Base-by-base conservation (phyloP, 2,888 invertebrate species). In the Rotaria macrura region DNA sequence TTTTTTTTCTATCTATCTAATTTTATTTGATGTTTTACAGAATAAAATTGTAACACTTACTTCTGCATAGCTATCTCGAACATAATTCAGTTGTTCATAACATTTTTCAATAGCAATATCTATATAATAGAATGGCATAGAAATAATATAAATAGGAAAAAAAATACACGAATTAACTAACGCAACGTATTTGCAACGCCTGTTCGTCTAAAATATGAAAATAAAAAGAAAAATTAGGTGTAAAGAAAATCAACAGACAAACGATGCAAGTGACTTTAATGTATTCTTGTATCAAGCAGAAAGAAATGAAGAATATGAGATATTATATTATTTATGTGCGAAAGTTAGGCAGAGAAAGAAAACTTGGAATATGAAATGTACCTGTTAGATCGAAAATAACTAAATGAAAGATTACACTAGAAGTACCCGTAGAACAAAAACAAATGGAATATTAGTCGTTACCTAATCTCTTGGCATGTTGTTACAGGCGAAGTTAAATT, bases 361-460 rank as follows among this genome's bases (percentile, higher is more conserved):
- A 34, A 34, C 10, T 4, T 6, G 34, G 29, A 65, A 65, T 2
- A 65, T 65, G 2, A 1, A n/a, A n/a, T n/a, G 40, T 79, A 79
- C 79, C 79, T 79, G 79, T 79, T 79, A 25, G 79, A 79, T 43
- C 79, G 79, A 79, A 40, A 79, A 40, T 43, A 79, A n/a, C 79
- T 79, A 43, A 79, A 79, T 23, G 17, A 34, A 65, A 65, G 14
- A 65, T 65, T 3, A 65, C 20, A 25, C 25, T 34, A 34, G 17
- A 40, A 43, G 43, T 43, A 43, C 34, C 14, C 1, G 4, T 40
- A 20, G 43, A 43, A 43, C 47, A 74, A 1, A 40, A 20, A 0
- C 6, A 43, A 40, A 79, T 43, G 3, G 1, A 79, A 4, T 2
- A 40, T 25, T 12, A 1, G 40, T 43, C 12, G 9, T 25, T 79